A percentile compares a stretch with the other conserved stretches of the same genome.
Evolutionary conservation across 2,888 invertebrate genomes (phyloP).

Genomic region (Junonia oenone): DNA sequence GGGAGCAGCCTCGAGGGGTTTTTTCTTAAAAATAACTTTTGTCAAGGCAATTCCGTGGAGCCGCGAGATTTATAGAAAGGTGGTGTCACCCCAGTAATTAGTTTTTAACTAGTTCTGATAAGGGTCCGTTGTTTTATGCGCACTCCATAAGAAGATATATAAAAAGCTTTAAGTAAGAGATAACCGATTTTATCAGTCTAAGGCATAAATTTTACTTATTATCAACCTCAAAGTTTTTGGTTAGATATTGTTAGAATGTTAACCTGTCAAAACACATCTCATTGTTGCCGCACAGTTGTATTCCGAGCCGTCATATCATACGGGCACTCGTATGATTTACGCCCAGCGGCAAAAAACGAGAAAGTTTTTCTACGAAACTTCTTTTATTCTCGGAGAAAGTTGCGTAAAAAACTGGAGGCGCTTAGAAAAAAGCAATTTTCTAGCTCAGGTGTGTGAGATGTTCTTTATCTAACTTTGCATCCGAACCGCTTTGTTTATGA

Average conservation of each 20-base stretch:
- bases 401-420: constrained; percentile 76
- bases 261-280: constrained; percentile 67
- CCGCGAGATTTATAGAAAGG: constrained; percentile 73
- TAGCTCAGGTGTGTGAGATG: constrained; percentile 80
- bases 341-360: constrained; percentile 55
- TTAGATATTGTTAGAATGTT: constrained; percentile 41
- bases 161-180: constrained; percentile 4
- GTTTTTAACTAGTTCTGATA: constrained; percentile 80
- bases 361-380: constrained; percentile 73
- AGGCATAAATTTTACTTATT: not conserved
- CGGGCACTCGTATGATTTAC: constrained; percentile 64
- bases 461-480: constrained; percentile 80
- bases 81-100: constrained; percentile 79
- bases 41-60: constrained; percentile 77
- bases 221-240: constrained; percentile 43
- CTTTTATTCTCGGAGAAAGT: constrained; percentile 77
- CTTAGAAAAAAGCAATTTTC: constrained; percentile 80
- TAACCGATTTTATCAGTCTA: not conserved
- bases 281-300: constrained; percentile 38
- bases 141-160: constrained; percentile 39
- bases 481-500: constrained; percentile 76
- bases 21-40: constrained; percentile 80
- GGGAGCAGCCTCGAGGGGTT: constrained; percentile 70
- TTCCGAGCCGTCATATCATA: constrained; percentile 56
- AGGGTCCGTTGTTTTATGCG: constrained; percentile 71